Conservation (phyloP, 2,888 invertebrate species). For the Phengaris alcon region DNA sequence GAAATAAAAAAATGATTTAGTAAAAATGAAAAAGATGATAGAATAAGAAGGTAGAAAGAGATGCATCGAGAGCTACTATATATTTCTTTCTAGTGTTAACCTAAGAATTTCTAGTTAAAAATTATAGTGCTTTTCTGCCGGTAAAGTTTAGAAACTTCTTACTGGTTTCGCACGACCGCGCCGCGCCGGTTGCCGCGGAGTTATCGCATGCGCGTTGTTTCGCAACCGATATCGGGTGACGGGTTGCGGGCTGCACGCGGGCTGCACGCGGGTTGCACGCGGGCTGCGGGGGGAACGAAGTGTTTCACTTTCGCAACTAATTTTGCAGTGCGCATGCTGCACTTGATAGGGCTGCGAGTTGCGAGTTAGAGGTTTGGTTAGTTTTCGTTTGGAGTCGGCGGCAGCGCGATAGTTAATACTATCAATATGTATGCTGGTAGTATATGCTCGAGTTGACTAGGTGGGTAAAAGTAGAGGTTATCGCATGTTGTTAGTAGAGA, state of each 20-base stretch:
- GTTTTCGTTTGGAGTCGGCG: neutral
- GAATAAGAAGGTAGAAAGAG: too few species aligned
- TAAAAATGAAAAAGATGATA: too few species aligned
- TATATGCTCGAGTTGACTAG: too few species aligned
- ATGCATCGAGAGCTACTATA: too few species aligned
- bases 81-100: too few species aligned
- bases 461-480: too few species aligned
- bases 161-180: constrained; percentile 33
- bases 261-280: neutral
- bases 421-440: too few species aligned
- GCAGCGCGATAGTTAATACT: too few species aligned
- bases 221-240: constrained; percentile 11
- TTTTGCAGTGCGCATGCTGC: neutral
- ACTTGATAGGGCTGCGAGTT: neutral
- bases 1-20: too few species aligned
- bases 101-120: too few species aligned
- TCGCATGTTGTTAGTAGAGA: too few species aligned
- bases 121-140: neutral
- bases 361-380: neutral
- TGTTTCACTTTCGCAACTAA: constrained; percentile 12
- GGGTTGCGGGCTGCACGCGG: neutral
- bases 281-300: neutral
- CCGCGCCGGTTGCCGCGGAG: neutral
- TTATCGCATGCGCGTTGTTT: constrained; percentile 12
- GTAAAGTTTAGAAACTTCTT: neutral